A percentile compares a stretch with the other conserved stretches of the same genome.
Evolutionary conservation across 2,888 invertebrate genomes (phyloP).

Genomic region (Diabrotica balteata): DNA sequence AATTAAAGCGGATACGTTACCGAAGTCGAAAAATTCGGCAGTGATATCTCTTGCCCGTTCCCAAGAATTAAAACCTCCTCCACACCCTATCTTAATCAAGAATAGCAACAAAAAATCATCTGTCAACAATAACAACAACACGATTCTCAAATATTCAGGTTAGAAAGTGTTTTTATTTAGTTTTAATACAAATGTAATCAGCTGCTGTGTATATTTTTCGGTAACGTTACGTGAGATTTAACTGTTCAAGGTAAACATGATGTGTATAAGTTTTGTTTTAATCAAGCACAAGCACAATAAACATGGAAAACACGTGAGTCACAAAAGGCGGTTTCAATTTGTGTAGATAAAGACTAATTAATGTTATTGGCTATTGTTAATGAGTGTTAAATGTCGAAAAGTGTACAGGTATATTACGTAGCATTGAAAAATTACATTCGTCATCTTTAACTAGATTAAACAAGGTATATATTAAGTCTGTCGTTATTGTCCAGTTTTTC

Average conservation of each 20-base stretch:
- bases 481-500: no score
- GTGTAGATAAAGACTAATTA: background rate
- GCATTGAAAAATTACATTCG: no score
- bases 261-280: slow-evolving; percentile 1
- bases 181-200: background rate
- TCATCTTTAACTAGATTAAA: no score
- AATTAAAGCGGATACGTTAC: slow-evolving; percentile 49
- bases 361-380: slow-evolving; percentile 3
- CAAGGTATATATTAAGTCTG: no score
- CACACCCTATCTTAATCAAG: background rate
- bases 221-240: background rate
- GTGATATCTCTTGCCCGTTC: slow-evolving; percentile 37
- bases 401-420: background rate
- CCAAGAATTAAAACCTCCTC: slow-evolving; percentile 23
- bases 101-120: slow-evolving; percentile 20
- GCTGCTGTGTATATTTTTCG: slow-evolving; percentile 9
- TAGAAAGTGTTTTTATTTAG: slow-evolving; percentile 14
- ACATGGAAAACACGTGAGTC: slow-evolving; percentile 12
- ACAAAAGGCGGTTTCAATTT: slow-evolving; percentile 4
- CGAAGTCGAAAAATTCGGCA: slow-evolving; percentile 45
- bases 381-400: background rate
- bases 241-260: slow-evolving; percentile 6
- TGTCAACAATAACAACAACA: slow-evolving; percentile 34
- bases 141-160: slow-evolving; percentile 46
- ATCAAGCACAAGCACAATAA: background rate